Conservation (phyloP, 2,888 invertebrate genomes). For the Micropterix aruncella region DNA sequence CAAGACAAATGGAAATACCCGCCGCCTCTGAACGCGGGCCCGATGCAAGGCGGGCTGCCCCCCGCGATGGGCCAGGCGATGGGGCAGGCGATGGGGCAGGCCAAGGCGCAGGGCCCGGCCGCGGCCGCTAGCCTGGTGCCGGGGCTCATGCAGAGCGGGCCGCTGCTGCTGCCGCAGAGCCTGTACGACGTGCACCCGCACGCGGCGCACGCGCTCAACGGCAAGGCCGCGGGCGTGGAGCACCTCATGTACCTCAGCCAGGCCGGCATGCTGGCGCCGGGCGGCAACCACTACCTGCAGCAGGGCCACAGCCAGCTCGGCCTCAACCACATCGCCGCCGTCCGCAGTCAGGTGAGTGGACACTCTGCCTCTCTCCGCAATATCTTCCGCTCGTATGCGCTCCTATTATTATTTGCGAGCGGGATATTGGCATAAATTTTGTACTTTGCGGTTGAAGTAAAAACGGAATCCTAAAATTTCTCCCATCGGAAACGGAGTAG, state of each 20-base stretch:
- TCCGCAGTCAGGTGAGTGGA: slow-evolving; percentile 36
- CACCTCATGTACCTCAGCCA: slow-evolving; percentile 37
- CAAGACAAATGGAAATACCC: slow-evolving; percentile 81
- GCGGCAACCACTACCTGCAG: slow-evolving; percentile 44
- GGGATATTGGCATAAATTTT: too few relatives aligned
- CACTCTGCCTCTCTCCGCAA: too few relatives aligned
- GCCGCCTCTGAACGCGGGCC: slow-evolving; percentile 40
- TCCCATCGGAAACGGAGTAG: too few relatives aligned
- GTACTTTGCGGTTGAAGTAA: too few relatives aligned
- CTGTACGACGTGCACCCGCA: slow-evolving; percentile 34
- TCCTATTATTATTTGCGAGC: too few relatives aligned
- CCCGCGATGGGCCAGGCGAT: slow-evolving; percentile 26
- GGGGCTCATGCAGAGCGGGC: slow-evolving; percentile 30
- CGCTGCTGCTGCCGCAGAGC: slow-evolving; percentile 35
- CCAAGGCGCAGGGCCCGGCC: slow-evolving; percentile 34
- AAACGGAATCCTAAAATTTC: too few relatives aligned
- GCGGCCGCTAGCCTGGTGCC: slow-evolving; percentile 35
- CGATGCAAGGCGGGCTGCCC: slow-evolving; percentile 41
- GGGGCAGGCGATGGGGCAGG: slow-evolving; percentile 27
- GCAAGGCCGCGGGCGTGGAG: slow-evolving; percentile 34
- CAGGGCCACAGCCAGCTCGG: slow-evolving; percentile 47
- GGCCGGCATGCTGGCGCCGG: slow-evolving; percentile 42
- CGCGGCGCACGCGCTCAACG: slow-evolving; percentile 32
- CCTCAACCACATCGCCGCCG: slow-evolving; percentile 32
- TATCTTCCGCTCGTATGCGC: too few relatives aligned